These are phyloP conservation scores for Heliconius erato DNA, from an alignment of 2,888 invertebrate species.

Conservation along the genomic window DNA sequence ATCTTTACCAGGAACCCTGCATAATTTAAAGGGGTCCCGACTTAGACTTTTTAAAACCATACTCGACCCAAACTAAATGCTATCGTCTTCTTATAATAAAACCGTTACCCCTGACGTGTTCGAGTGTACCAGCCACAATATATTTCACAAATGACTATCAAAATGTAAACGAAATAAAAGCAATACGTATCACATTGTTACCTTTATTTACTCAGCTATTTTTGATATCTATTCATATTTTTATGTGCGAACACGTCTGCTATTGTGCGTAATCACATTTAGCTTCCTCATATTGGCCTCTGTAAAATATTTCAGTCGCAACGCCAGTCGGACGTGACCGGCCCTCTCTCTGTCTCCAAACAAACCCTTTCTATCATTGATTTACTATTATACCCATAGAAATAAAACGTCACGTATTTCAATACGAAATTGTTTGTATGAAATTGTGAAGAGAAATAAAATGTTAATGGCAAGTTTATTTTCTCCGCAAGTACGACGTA, in stretches of 20 bases:
- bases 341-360: constrained; percentile 25
- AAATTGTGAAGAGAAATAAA: neutral
- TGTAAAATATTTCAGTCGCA: constrained; percentile 32
- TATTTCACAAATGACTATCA: neutral
- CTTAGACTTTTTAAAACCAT: neutral
- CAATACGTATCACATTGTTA: constrained; percentile 8
- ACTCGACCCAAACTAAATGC: neutral
- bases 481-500: neutral
- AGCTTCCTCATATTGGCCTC: constrained; percentile 16
- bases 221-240: constrained; percentile 28
- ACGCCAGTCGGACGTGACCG: constrained; percentile 32
- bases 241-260: constrained; percentile 38
- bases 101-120: neutral
- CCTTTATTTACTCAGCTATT: constrained; percentile 32
- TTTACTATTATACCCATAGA: constrained; percentile 23
- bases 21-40: no score
- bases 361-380: constrained; percentile 31
- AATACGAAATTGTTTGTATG: neutral
- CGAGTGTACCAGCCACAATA: neutral
- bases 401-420: constrained; percentile 22
- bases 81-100: neutral
- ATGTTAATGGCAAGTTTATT: neutral
- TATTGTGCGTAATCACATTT: constrained; percentile 37
- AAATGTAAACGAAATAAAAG: constrained; percentile 20
- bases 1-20: no score